Conservation (phyloP, 1,140 invertebrate species). For the Hesperophylax magnus region DNA sequence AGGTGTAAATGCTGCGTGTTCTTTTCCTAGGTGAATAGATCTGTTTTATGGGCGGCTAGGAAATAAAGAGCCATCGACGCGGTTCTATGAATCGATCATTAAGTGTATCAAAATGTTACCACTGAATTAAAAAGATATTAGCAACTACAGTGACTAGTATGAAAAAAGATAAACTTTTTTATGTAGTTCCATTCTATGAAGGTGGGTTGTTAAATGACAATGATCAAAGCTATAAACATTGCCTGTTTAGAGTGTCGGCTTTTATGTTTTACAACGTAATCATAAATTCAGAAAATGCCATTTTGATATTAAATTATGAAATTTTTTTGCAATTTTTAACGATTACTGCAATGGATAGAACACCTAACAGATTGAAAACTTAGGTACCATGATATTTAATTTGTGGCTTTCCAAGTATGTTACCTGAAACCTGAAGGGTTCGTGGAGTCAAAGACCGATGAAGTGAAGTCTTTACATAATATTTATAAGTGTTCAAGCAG, state of each 20-base stretch:
- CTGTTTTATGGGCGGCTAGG: conserved; percentile 35
- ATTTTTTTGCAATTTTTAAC: no score
- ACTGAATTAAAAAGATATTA: neutral
- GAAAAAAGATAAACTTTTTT: neutral
- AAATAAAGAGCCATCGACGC: conserved; percentile 42
- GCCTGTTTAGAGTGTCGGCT: neutral
- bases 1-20: neutral
- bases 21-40: neutral
- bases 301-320: no score
- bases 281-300: no score
- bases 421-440: no score
- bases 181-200: neutral
- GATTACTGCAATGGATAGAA: no score
- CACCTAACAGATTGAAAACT: no score
- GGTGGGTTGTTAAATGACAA: neutral
- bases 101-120: conserved; percentile 23
- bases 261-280: no score
- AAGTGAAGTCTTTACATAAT: no score
- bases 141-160: neutral
- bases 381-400: no score
- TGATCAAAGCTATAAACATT: neutral
- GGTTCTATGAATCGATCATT: conserved; percentile 25
- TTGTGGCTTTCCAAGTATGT: no score
- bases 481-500: no score
- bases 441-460: no score